Base-by-base conservation (phyloP, 2,113 vertebrate species). In the Garra rufa region DNA sequence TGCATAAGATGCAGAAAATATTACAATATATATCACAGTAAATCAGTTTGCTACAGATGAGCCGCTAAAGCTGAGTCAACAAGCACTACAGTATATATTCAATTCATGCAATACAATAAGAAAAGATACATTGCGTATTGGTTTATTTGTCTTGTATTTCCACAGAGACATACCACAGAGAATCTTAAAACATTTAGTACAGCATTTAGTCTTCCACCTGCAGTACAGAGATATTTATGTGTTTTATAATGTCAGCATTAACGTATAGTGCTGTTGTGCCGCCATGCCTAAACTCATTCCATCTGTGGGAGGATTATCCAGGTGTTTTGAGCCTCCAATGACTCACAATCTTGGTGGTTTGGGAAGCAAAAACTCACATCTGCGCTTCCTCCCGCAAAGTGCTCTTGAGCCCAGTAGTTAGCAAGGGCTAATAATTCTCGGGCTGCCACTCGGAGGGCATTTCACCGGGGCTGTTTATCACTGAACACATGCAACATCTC, bases 391-490 rank as follows among this genome's bases (percentile, higher is more conserved):
- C 10, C 6, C 19, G 30, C 59, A 69, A 82, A 76, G 61, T 79
- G 63, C 75, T 88, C 63, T 88, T 28, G 28, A 71, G 82, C 75
- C 61, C 71, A 70, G 38, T 82, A 81, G 77, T 80, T 73, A 86
- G 85, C 80, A 34, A 73, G 50, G 48, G 43, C 63, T 79, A 86
- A 88, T 81, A 88, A 88, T 81, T 88, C 84, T 80, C 19, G 13
- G 57, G 81, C 87, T 78, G 82, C 71, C 83, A 82, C 71, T 87
- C 73, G 61, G 82, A 82, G 77, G 82, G 84, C 61, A 70, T 74
- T 86, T 84, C 59, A 75, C 71, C 75, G 73, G 77, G 87, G 86
- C 87, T 88, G 83, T 91, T 91, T 87, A 88, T 88, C 83, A 87
- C 85, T 84, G 88, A 34, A 82, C 81, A 87, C 85, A 89, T 76